These are phyloP conservation scores for Neuroterus valhalla DNA, from an alignment of 1,140 invertebrate genomes.

Conservation along the genomic window DNA sequence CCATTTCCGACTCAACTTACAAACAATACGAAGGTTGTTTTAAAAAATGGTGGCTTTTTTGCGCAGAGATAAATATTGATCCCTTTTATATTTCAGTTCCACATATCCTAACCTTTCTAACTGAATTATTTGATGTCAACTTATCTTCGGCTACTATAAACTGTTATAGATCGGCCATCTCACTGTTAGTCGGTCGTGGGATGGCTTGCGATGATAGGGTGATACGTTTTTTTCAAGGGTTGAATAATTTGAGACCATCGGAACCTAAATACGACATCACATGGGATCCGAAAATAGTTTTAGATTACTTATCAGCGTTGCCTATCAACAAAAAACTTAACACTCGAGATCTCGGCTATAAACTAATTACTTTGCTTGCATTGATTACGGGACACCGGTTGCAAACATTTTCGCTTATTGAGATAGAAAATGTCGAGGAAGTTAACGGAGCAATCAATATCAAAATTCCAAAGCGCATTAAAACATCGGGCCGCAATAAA, in stretches of 20 bases:
- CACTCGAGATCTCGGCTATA: neutral
- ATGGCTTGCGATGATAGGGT: slow-evolving; percentile 39
- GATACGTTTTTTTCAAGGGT: slow-evolving; percentile 51
- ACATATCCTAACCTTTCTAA: neutral
- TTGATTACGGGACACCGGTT: neutral
- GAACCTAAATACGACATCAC: slow-evolving; percentile 54
- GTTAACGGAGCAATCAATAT: neutral
- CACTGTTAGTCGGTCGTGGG: slow-evolving; percentile 30
- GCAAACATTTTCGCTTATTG: neutral
- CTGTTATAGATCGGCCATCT: slow-evolving; percentile 47
- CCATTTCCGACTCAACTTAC: neutral
- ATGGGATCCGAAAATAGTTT: slow-evolving; percentile 54
- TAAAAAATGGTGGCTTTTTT: slow-evolving; percentile 25
- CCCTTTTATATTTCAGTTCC: neutral
- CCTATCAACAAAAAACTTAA: neutral
- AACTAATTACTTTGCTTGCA: neutral
- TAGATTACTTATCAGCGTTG: slow-evolving; percentile 15
- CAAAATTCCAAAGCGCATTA: neutral
- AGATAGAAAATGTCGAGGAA: neutral
- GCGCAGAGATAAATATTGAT: neutral
- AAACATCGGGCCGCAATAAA: neutral
- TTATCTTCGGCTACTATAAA: slow-evolving; percentile 54
- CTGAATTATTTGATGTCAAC: slow-evolving; percentile 44
- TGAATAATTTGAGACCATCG: slow-evolving; percentile 48
- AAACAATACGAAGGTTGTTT: no score